phyloP scores from a whole-genome alignment of 2,888 invertebrate species.

The Teleogryllus oceanicus region DNA sequence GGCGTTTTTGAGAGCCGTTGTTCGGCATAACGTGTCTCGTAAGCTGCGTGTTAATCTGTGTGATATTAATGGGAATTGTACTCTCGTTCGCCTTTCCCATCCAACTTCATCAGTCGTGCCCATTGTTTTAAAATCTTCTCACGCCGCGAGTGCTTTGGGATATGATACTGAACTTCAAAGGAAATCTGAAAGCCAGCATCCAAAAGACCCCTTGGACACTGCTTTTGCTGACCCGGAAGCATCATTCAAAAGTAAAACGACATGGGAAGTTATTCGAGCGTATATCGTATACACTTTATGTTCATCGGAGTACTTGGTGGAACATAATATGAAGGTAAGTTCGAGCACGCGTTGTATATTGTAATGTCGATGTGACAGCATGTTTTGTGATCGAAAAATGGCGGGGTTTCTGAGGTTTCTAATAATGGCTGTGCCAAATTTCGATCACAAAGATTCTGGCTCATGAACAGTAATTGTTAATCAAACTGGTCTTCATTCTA shows the following conservation, averaged over 20 bases:
- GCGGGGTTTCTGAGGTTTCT: background rate
- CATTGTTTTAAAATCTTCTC: conserved; percentile 43
- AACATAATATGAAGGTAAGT: conserved; percentile 86
- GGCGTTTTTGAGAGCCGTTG: conserved; percentile 52
- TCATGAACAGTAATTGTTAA: no score
- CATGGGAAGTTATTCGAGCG: conserved; percentile 83
- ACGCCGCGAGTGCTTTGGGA: conserved; percentile 38
- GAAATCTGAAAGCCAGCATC: conserved; percentile 39
- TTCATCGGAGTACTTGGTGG: conserved; percentile 80
- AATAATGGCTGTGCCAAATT: no score
- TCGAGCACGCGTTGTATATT: background rate
- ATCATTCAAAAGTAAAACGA: conserved; percentile 94
- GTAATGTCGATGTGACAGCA: background rate
- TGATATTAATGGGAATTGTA: conserved; percentile 42
- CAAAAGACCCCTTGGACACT: conserved; percentile 71
- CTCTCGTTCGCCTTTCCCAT: conserved; percentile 37
- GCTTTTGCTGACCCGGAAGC: conserved; percentile 84
- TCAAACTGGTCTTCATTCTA: no score
- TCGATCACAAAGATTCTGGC: no score
- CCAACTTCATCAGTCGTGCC: conserved; percentile 38
- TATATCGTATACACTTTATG: conserved; percentile 90
- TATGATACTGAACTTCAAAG: conserved; percentile 32
- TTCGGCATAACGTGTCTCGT: conserved; percentile 48
- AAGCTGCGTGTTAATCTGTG: conserved; percentile 45
- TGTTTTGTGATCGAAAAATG: background rate